Base-by-base conservation (phyloP, 2,797 vertebrate genomes). In the Morus bassanus region DNA sequence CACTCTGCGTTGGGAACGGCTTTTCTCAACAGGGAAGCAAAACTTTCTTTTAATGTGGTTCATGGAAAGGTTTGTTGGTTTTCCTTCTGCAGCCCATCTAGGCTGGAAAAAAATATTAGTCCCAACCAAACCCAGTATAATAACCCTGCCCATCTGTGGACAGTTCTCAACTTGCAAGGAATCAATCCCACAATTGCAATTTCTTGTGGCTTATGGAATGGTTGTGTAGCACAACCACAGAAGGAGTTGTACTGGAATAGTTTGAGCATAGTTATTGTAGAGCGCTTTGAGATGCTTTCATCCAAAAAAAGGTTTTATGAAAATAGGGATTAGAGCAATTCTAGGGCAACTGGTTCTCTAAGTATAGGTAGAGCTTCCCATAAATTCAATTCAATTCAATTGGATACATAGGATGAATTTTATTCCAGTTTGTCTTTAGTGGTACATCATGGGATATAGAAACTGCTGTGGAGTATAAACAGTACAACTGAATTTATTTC, bases 31-130 rank as follows among this genome's bases (percentile, higher is more conserved):
- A 77, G 61, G 45, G 90, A 95, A 87, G 67, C 4, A 0, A 87
- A 93, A 91, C 75, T 77, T 82, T n/a, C 83, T 89, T 89, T 82
- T 83, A 57, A 77, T 72, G 72, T 74, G 84, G 91, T 64, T 92
- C 68, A 75, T 22, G 53, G 84, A 61, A 94, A 88, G 64, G 69
- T 81, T 56, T 84, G 61, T 23, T 46, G 54, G 28, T 67, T 94
- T 94, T 93, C 73, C 69, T 84, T 60, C 74, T 76, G 37, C 78
- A 77, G 88, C n/a, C 83, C 74, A 93, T 68, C 75, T 89, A 95
- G 48, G 14, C 57, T 85, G 75, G 78, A 80, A 89, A 93, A 76
- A 85, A 74, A 33, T 7, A 65, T 14, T 53, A 78, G 45, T 68
- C 5, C 22, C 14, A 85, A 35, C 33, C 50, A 72, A 93, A 68